Evolutionary conservation across 2,113 vertebrate species (phyloP).

Genomic region (Neoarius graeffei): DNA sequence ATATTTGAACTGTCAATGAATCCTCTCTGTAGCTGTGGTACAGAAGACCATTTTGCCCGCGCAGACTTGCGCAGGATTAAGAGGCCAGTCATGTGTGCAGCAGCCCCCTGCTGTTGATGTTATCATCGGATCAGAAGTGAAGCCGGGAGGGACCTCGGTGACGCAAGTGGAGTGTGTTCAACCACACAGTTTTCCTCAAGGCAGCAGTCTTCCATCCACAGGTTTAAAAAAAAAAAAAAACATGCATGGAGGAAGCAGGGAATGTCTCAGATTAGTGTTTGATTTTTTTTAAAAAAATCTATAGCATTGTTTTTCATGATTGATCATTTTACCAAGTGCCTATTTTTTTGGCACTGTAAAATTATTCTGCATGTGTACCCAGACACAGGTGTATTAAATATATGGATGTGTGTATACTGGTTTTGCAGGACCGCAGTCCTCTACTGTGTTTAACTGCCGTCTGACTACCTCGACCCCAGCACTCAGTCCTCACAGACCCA

Average conservation of each 20-base stretch:
- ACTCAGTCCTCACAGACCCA: conserved; percentile 48
- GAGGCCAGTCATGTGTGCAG: not conserved
- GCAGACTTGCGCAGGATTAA: conserved; percentile 17
- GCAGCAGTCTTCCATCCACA: not conserved
- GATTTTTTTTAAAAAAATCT: not conserved
- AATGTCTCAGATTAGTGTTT: not conserved
- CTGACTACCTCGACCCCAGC: conserved; percentile 59
- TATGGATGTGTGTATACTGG: not conserved
- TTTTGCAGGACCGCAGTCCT: conserved; percentile 34
- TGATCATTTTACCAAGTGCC: not conserved
- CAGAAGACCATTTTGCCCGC: conserved; percentile 46
- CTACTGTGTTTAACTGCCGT: conserved; percentile 55
- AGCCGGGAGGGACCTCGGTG: not conserved
- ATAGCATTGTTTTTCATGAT: not conserved
- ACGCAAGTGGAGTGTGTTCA: conserved; percentile 33
- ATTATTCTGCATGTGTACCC: not conserved
- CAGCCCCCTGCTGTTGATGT: not conserved
- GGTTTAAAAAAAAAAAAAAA: conserved; percentile 2
- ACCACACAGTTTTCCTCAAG: conserved; percentile 16
- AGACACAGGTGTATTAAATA: not conserved
- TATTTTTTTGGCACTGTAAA: not conserved
- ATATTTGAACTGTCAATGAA: not conserved
- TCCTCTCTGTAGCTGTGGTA: conserved; percentile 43
- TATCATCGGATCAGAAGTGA: not conserved
- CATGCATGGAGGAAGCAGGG: not conserved